phyloP scores from a whole-genome alignment of 53 echinoderm and acorn worm genomes.

The Actinopyga echinites region DNA sequence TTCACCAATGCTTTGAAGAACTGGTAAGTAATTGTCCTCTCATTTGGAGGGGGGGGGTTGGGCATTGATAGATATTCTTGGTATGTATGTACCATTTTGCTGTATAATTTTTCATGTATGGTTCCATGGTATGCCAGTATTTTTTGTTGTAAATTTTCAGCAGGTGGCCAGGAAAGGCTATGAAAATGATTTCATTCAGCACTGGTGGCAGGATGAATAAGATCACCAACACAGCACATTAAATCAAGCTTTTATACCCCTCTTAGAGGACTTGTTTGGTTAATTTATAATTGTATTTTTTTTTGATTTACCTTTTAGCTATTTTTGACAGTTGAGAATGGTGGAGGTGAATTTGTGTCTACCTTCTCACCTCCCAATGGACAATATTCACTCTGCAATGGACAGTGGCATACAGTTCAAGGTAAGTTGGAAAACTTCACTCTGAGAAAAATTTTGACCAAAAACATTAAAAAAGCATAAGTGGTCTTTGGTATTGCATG shows the following conservation, averaged over 20 bases:
- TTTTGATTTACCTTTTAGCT: conserved; percentile 49
- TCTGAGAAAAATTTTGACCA: too few relatives aligned
- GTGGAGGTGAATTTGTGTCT: conserved; percentile 64
- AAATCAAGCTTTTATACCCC: too few relatives aligned
- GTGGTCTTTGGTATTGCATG: too few relatives aligned
- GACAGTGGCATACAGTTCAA: conserved; percentile 86
- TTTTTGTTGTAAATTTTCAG: neutral
- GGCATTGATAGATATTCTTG: neutral
- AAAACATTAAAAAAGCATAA: too few relatives aligned
- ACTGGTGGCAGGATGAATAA: too few relatives aligned
- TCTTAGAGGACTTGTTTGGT: too few relatives aligned
- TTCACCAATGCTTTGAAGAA: too few relatives aligned
- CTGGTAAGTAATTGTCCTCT: neutral
- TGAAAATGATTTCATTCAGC: too few relatives aligned
- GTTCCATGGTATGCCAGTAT: neutral
- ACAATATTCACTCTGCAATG: conserved; percentile 72
- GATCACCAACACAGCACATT: too few relatives aligned
- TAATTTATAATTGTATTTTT: neutral
- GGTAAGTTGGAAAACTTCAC: conserved; percentile 49
- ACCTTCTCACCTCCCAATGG: conserved; percentile 70
- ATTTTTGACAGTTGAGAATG: conserved; percentile 72
- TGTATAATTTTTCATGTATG: neutral
- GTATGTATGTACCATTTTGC: neutral
- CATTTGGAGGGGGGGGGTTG: neutral
- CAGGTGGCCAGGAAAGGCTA: too few relatives aligned